phyloP scores from a whole-genome alignment of 2,113 vertebrate species.

The Phylloscopus trochilus region DNA sequence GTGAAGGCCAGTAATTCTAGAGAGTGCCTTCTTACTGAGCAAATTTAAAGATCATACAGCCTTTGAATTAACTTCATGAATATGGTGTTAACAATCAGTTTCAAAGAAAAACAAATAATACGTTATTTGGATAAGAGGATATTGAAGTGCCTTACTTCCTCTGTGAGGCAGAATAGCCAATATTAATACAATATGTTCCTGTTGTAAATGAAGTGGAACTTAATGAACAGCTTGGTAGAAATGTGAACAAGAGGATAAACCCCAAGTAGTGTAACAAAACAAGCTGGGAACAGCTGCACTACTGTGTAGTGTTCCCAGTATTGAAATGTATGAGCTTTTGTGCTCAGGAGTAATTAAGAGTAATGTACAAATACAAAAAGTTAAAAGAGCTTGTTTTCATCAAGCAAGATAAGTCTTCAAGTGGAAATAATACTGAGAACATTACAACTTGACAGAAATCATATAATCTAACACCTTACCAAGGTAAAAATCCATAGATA shows the following conservation, averaged over 20 bases:
- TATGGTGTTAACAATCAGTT: background rate
- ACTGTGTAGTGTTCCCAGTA: background rate
- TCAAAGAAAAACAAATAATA: background rate
- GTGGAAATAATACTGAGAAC: background rate
- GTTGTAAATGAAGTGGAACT: background rate
- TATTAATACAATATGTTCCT: background rate
- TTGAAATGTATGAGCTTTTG: background rate
- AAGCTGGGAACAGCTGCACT: background rate
- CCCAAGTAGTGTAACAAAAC: background rate
- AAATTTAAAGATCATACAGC: background rate
- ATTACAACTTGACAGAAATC: background rate
- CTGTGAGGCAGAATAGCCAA: background rate
- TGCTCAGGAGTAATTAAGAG: background rate
- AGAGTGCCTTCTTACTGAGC: background rate
- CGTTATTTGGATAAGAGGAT: background rate
- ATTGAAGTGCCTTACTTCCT: background rate
- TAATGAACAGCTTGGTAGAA: background rate
- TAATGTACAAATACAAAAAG: background rate
- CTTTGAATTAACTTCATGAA: background rate
- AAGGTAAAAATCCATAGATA: background rate
- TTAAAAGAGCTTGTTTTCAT: background rate
- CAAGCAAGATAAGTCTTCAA: background rate
- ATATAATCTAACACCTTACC: background rate
- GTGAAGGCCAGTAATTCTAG: background rate
- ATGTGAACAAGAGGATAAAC: background rate